phyloP scores from a whole-genome alignment of 2,113 vertebrate species.

The Cygnus buccinator region DNA sequence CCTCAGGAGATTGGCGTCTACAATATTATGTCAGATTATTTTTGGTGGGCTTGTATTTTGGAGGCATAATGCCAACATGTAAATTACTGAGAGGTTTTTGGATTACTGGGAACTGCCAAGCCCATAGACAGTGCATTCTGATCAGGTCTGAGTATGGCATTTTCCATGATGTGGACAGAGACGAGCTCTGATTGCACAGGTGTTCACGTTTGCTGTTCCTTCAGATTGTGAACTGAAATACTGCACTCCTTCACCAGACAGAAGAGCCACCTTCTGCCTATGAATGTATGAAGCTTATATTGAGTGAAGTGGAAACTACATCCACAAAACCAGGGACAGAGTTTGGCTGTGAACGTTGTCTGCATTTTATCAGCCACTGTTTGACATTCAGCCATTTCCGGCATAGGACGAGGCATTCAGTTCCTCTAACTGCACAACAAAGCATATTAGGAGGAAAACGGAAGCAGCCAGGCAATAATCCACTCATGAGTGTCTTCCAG shows the following conservation, averaged over 20 bases:
- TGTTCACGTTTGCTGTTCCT: not conserved
- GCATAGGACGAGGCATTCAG: not conserved
- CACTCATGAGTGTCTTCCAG: not conserved
- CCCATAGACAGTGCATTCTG: not conserved
- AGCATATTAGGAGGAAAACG: not conserved
- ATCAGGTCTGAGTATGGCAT: not conserved
- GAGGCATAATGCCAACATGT: not conserved
- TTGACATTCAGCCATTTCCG: not conserved
- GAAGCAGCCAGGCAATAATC: conserved; percentile 3
- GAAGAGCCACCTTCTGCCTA: not conserved
- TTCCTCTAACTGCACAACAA: not conserved
- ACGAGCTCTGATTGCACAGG: not conserved
- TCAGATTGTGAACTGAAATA: not conserved
- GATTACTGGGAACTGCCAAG: not conserved
- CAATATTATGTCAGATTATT: not conserved
- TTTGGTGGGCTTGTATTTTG: not conserved
- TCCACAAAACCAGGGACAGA: not conserved
- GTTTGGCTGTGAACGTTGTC: not conserved
- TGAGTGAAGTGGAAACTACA: not conserved
- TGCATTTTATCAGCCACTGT: not conserved
- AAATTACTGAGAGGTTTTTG: not conserved
- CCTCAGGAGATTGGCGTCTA: not conserved
- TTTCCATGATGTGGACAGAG: not conserved
- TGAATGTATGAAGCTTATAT: not conserved
- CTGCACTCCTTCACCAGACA: not conserved